These are phyloP conservation scores for Leucopsar rothschildi DNA, from an alignment of 2,113 vertebrate genomes.

Conservation along the genomic window DNA sequence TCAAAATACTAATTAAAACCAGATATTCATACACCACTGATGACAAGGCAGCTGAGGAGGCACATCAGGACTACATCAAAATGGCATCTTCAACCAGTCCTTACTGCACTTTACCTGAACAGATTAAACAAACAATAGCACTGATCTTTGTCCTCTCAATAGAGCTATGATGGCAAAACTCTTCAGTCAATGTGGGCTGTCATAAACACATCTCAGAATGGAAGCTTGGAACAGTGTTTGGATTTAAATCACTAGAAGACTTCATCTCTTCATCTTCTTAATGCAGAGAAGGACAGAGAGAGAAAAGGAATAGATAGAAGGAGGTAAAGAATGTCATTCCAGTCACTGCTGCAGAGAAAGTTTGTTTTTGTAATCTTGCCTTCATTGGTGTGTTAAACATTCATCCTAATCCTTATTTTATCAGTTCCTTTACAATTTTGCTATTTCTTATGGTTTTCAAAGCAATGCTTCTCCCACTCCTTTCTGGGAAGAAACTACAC, in stretches of 20 bases:
- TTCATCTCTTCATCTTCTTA: background rate
- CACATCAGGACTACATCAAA: background rate
- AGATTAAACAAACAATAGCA: background rate
- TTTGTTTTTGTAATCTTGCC: background rate
- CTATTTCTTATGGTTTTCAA: background rate
- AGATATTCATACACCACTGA: background rate
- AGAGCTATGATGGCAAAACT: background rate
- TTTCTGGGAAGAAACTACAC: background rate
- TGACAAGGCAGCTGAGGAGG: background rate
- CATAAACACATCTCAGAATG: background rate
- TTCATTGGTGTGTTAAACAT: background rate
- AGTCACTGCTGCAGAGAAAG: background rate
- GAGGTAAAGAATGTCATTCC: background rate
- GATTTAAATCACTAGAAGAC: background rate
- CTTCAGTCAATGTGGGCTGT: background rate
- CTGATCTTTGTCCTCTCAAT: background rate
- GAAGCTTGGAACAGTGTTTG: background rate
- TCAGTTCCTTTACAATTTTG: background rate
- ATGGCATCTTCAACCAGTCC: background rate
- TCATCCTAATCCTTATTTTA: background rate
- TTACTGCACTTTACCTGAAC: background rate
- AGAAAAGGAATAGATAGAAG: too few species aligned
- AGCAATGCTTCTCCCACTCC: background rate
- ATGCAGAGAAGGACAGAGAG: background rate
- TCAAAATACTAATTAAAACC: background rate